Base-by-base conservation (phyloP, 2,888 invertebrate genomes). In the Clitarchus hookeri region DNA sequence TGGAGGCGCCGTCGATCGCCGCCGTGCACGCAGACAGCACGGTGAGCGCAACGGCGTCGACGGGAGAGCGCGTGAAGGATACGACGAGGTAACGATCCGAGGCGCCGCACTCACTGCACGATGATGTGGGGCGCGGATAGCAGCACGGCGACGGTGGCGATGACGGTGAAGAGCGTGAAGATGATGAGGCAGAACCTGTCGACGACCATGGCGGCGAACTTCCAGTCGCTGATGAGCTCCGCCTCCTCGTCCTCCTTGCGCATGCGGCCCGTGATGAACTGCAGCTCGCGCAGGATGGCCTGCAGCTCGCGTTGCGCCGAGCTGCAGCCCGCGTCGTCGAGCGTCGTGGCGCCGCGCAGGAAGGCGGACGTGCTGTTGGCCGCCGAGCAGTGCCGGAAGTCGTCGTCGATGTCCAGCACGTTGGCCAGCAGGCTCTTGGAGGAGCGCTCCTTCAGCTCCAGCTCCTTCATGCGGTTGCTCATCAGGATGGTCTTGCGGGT, bases 171-270 rank as follows among this genome's bases (percentile, higher is more conserved):
- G 92, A 97, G 93, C 88, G 97, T 97, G 94, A 98, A 99, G 91
- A 98, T 96, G 93, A 97, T 97, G 93, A 99, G 94, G 93, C 98
- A 98, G 93, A 98, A 95, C 94, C 97, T 96, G 93, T 99, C 98
- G 91, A 99, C 98, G 91, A 98, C 98, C 97, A 98, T 98, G 89
- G 98, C 98, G 87, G 98, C 98, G 92, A 98, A 99, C 92, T 98
- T 98, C 98, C 98, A 98, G 92, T 99, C 98, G 92, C 96, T 97
- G 90, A 97, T 97, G 89, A 97, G 94, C 91, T 98, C 98, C 87
- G 96, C 96, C 91, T 98, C 97, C 90, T 98, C 97, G 91, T 99
- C 98, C 86, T 98, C 96, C 92, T 98, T 97, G 92, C 96, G 96
- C 96, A 98, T 97, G 90, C 98, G 95, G 89, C 95, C 95, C 79